Evolutionary conservation across 2,797 vertebrate species (phyloP), one percentile per base, ranked within the genome.

Genomic region (Pseudocheirus occidentalis): DNA sequence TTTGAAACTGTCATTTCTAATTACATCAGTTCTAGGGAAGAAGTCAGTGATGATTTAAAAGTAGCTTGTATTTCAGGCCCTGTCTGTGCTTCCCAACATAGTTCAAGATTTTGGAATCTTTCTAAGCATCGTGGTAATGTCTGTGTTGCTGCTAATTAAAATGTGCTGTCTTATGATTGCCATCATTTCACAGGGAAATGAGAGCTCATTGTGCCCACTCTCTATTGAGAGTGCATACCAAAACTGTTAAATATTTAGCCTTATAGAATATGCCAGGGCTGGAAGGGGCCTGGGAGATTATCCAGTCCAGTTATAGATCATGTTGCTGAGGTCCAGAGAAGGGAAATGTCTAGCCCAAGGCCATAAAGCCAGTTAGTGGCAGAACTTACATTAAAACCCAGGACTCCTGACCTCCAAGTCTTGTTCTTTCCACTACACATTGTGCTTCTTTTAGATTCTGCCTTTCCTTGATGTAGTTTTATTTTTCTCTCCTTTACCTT

Each of bases 61-160:
- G 73, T 46, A 87, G 18, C 50, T 46, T 87, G 9, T 58, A 29
- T 93, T 96, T 62, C 28, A n/a, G 90, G 53, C 27, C 12, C 16
- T 92, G 46, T 56, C 52, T 29, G 11, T 55, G 87, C 54, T 29
- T 62, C 28, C n/a, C 0, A 87, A 11, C 3, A 27, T 87, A 50
- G 1, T 28, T 53, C 27, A 7, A 0, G 59, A 40, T 92, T 92
- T 40, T 52, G 6, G 4, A 53, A 40, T 95, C 62, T 92, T 59
- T 90, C 59, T 94, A 27, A 34, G 31, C 27, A n/a, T 14, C 46
- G 6, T 46, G 90, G 50, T 66, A 18, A 13, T 12, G 5, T 92
- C 18, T 21, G 12, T 91, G 59, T 59, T 52, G 18, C 89, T 94
- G 90, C 34, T 95, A 90, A 94, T 52, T 55, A 90, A 59, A 92